These are phyloP conservation scores for Peromyscus nudipes DNA, from an alignment of 2,797 vertebrate species.

Conservation along the genomic window DNA sequence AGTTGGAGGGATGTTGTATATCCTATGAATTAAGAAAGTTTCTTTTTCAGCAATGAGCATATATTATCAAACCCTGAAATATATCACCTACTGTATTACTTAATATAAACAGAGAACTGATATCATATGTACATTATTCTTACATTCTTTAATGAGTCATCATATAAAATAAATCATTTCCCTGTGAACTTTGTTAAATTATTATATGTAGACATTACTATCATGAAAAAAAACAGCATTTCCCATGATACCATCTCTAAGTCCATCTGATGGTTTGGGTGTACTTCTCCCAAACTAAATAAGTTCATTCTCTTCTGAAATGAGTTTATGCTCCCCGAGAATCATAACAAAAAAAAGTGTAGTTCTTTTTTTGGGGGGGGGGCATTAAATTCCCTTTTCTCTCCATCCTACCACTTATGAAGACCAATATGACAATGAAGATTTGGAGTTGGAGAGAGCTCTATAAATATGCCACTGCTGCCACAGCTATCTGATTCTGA, in stretches of 20 bases:
- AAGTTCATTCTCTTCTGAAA: slow-evolving; percentile 5
- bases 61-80: not conserved
- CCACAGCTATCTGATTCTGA: not conserved
- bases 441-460: not conserved
- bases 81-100: not conserved
- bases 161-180: slow-evolving; percentile 16
- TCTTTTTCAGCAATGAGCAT: not conserved
- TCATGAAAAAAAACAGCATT: not conserved
- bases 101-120: not conserved
- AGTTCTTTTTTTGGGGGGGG: not conserved
- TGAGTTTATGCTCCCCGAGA: not conserved
- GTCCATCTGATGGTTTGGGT: not conserved
- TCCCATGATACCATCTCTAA: not conserved
- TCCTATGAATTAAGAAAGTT: not conserved
- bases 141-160: slow-evolving; percentile 29
- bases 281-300: not conserved
- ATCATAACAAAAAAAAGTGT: not conserved
- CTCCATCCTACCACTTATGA: not conserved
- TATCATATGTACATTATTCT: not conserved
- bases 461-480: not conserved
- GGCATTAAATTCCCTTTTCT: not conserved
- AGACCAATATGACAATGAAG: not conserved
- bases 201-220: not conserved
- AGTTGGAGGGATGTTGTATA: not conserved
- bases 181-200: slow-evolving; percentile 12